Evolutionary conservation across 2,797 vertebrate genomes (phyloP).

Genomic region (Crenichthys baileyi): DNA sequence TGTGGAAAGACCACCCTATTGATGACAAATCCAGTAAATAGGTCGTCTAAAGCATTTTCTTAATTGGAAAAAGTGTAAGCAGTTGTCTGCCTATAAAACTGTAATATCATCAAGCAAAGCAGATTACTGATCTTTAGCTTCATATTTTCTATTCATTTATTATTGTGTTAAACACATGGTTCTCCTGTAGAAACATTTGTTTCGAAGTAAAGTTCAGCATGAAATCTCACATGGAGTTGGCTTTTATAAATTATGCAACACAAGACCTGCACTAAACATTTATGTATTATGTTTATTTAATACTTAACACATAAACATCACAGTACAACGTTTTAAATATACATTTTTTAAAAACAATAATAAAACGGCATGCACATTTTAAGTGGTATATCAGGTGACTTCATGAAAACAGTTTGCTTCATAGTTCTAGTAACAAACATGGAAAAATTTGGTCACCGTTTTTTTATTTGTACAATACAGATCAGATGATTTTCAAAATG

Average conservation of each 20-base stretch:
- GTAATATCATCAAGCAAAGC: background rate
- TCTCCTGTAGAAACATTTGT: background rate
- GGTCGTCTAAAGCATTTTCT: conserved; percentile 40
- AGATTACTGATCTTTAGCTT: background rate
- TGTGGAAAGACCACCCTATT: conserved; percentile 82
- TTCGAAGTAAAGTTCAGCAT: background rate
- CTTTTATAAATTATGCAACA: conserved; percentile 6
- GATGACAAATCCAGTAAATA: conserved; percentile 70
- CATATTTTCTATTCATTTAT: background rate
- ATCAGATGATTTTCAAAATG: background rate
- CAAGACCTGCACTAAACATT: conserved; percentile 43
- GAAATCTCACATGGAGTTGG: background rate
- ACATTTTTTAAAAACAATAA: background rate
- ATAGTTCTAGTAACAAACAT: background rate
- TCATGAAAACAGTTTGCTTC: background rate
- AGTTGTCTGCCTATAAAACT: background rate
- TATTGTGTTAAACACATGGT: background rate
- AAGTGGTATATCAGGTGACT: background rate
- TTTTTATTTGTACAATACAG: background rate
- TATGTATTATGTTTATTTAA: conserved; percentile 48
- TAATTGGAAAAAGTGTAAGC: background rate
- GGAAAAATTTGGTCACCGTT: background rate
- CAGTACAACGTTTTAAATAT: conserved; percentile 7
- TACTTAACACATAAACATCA: conserved; percentile 10
- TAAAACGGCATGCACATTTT: background rate